phyloP scores from a whole-genome alignment of 2,113 vertebrate species.

The Eclectus roratus region DNA sequence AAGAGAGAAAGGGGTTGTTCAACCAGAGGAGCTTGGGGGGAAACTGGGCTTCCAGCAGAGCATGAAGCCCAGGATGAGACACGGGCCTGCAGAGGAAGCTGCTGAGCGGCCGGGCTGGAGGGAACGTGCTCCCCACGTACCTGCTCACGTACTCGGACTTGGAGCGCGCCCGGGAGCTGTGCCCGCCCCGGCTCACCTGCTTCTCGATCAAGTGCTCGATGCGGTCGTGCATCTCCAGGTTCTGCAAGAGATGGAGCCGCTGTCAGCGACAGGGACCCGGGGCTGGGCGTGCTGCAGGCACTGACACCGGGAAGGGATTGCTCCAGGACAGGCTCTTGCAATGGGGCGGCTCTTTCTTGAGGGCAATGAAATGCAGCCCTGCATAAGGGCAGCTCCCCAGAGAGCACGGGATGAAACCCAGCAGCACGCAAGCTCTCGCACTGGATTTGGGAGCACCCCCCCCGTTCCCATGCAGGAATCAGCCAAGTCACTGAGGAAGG shows the following conservation, averaged over 20 bases:
- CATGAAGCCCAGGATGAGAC: not conserved
- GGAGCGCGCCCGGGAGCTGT: slow-evolving; percentile 60
- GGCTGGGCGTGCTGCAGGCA: not conserved
- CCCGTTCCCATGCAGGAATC: not conserved
- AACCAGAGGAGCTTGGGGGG: rapidly evolving
- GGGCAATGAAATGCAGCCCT: not conserved
- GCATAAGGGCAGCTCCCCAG: rapidly evolving
- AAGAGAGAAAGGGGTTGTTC: not conserved
- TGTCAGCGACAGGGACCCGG: not conserved
- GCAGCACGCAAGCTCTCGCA: rapidly evolving
- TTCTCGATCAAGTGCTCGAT: slow-evolving; percentile 87
- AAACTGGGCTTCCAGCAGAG: not conserved
- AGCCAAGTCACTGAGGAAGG: not conserved
- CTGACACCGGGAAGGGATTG: not conserved
- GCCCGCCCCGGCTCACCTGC: slow-evolving; percentile 73
- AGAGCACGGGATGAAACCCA: not conserved
- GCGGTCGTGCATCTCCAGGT: slow-evolving; percentile 91
- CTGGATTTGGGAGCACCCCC: not conserved
- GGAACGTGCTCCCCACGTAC: slow-evolving; percentile 43
- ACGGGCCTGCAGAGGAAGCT: rapidly evolving
- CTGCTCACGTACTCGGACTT: slow-evolving; percentile 83
- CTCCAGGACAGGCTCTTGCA: rapidly evolving
- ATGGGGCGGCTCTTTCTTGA: not conserved
- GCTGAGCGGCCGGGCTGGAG: rapidly evolving
- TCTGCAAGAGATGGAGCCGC: slow-evolving; percentile 66